A percentile compares a stretch with the other conserved stretches of the same genome.
Conservation (phyloP, 2,888 invertebrate species). For the Callosobruchus maculatus region DNA sequence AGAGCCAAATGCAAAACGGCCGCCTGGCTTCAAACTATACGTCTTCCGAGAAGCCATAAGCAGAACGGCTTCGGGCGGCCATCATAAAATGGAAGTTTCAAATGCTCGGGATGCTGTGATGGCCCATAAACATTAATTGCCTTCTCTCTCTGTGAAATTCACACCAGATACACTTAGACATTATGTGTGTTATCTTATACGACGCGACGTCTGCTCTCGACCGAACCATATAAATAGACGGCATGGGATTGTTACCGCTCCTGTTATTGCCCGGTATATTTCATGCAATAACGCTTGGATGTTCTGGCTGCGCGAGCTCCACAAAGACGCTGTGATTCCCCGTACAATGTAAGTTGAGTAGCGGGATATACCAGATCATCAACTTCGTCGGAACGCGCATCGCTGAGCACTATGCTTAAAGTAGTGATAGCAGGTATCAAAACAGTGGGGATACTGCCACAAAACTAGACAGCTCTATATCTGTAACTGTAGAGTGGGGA, state of each 20-base stretch:
- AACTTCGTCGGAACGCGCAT: background rate
- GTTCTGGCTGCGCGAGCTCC: background rate
- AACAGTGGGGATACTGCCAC: no score
- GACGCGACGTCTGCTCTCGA: background rate
- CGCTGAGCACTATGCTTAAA: no score
- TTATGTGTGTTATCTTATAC: constrained; percentile 1
- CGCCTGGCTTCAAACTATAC: background rate
- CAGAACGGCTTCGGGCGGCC: background rate
- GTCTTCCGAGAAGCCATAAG: background rate
- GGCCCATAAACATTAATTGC: constrained; percentile 2
- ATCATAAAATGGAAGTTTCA: background rate
- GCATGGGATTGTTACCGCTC: background rate
- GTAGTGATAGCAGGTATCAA: no score
- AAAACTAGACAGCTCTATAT: no score
- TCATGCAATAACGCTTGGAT: background rate
- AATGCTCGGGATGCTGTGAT: background rate
- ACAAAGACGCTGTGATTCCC: background rate
- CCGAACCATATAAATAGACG: background rate
- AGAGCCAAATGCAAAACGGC: background rate
- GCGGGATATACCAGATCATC: background rate
- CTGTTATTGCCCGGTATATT: background rate
- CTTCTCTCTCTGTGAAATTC: background rate
- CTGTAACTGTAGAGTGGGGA: no score
- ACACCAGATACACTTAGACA: constrained; percentile 1
- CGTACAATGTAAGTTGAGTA: background rate